phyloP scores from a whole-genome alignment of 2,113 vertebrate species.

The Ageneiosus marmoratus region DNA sequence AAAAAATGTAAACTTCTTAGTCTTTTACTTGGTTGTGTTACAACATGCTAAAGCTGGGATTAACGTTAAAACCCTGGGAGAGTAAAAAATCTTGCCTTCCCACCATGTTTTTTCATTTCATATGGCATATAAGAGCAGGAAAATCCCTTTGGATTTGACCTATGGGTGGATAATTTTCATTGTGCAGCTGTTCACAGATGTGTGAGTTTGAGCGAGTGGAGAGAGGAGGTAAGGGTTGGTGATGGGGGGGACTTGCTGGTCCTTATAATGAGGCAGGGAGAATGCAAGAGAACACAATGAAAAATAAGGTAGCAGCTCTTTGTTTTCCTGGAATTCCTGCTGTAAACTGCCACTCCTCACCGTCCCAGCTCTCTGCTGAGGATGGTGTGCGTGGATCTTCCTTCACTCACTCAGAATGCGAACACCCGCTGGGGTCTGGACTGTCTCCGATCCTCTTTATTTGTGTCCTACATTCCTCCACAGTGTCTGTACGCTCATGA shows the following conservation, averaged over 20 bases:
- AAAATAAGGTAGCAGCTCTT: not conserved
- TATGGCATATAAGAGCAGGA: not conserved
- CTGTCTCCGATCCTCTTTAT: constrained; percentile 41
- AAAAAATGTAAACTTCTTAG: not conserved
- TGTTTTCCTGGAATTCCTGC: constrained; percentile 30
- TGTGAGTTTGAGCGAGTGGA: not conserved
- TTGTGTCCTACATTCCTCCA: constrained; percentile 46
- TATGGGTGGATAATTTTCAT: constrained; percentile 26
- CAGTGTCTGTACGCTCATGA: constrained; percentile 39
- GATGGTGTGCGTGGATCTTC: constrained; percentile 10
- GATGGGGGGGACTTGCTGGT: not conserved
- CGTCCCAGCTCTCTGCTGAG: constrained; percentile 8
- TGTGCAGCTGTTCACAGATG: constrained; percentile 45
- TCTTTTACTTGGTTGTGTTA: not conserved
- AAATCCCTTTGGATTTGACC: constrained; percentile 27
- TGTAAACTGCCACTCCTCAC: constrained; percentile 14
- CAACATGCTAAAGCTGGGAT: not conserved
- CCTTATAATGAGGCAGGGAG: constrained; percentile 1
- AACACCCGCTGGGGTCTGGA: constrained; percentile 25
- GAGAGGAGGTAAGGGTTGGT: not conserved
- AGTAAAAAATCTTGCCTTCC: constrained; percentile 12
- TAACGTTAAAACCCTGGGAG: not conserved
- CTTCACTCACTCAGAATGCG: constrained; percentile 10
- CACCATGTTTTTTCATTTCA: constrained; percentile 1
- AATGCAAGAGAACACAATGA: not conserved